Base-by-base conservation (phyloP, 2,888 invertebrate species). In the Allacma fusca region DNA sequence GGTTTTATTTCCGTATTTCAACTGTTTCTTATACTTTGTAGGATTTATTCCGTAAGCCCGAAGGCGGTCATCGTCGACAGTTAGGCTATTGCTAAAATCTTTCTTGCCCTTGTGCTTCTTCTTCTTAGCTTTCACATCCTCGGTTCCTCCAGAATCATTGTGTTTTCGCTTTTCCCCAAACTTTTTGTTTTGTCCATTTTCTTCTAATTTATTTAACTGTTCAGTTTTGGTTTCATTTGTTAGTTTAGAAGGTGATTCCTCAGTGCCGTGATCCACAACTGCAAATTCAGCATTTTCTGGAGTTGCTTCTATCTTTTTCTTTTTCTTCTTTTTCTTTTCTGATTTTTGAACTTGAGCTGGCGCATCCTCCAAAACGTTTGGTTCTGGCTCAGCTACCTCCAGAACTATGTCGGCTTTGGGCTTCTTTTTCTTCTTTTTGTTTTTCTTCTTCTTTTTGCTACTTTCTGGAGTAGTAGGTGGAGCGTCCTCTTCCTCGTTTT, bases 21-120 rank as follows among this genome's bases (percentile, higher is more conserved):
- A 87, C 87, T 92, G 93, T 85, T 92, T 92, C 85, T 91, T 92
- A 85, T 93, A 94, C 86, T 94, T 95, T 85, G 93, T 94, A 0
- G 96, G 96, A 88, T 96, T 96, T 57, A 97, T 90, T 75, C 97
- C 97, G 86, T 94, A 98, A 0, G 96, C 96, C 85, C 92, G 91
- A 12, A 98, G 88, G 81, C 98, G 90, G 82, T 93, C 92, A 86
- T 95, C 94, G 1, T 94, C 91, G 34, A 76, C 19, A 0, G 13
- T 34, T 16, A 34, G 1, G n/a, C 24, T 26, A 75, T 67, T 75
- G 19, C 24, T 9, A 16, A 21, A 19, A 4, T 76, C 9, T 34
- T 68, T 68, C 28, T 29, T 19, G 68, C 21, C 21, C 62, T 24
- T 12, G n/a, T 16, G 23, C 16, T 24, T 24, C 62, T 16, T 62